These are phyloP conservation scores for Sardina pilchardus DNA, from an alignment of 2,113 vertebrate species.

Conservation along the genomic window DNA sequence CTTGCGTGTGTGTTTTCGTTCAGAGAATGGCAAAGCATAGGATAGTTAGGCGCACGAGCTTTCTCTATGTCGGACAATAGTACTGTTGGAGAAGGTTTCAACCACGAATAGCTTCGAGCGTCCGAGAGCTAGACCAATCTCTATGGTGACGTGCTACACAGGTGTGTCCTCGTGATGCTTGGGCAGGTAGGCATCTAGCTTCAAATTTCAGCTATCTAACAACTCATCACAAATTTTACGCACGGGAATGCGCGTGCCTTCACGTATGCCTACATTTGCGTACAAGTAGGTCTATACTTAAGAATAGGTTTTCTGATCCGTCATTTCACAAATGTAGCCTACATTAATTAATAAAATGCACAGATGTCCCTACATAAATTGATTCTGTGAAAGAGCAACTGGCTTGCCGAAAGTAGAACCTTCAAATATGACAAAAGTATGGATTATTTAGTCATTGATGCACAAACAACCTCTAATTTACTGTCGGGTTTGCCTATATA, in stretches of 20 bases:
- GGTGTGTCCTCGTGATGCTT: constrained; percentile 29
- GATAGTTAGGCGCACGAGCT: background rate
- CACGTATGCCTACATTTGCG: too few species aligned
- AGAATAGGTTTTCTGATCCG: too few species aligned
- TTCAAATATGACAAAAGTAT: too few species aligned
- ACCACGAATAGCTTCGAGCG: background rate
- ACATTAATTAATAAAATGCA: too few species aligned
- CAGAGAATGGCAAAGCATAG: background rate
- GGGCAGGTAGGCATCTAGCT: background rate
- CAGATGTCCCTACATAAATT: too few species aligned
- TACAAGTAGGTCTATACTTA: too few species aligned
- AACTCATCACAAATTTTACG: background rate
- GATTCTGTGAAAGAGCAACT: too few species aligned
- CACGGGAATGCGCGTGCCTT: background rate
- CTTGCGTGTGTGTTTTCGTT: background rate
- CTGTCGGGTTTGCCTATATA: background rate
- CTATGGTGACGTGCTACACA: constrained; percentile 36
- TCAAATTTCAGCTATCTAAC: background rate
- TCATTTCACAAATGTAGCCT: too few species aligned
- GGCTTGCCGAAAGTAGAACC: background rate
- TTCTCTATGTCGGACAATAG: background rate
- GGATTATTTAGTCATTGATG: background rate
- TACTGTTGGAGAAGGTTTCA: background rate
- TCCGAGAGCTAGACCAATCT: background rate
- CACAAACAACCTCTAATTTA: background rate